Percentiles rank a stretch among this genome's conserved stretches.
Conservation (phyloP, 2,888 invertebrate species). For the Saturnia pavonia region DNA sequence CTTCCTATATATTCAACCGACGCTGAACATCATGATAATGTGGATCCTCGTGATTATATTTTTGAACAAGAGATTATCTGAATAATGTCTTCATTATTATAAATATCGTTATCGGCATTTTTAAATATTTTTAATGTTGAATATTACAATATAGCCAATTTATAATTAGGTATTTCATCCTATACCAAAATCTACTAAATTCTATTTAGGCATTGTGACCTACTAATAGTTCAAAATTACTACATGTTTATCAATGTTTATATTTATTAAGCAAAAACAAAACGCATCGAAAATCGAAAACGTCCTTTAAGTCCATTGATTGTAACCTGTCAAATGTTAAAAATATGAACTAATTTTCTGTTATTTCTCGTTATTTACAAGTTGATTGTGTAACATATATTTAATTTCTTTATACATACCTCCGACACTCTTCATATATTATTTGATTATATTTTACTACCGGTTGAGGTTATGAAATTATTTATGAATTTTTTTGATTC, state of each 20-base stretch:
- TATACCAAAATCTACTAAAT: too few relatives aligned
- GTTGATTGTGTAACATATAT: constrained; percentile 70
- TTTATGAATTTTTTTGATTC: constrained; percentile 41
- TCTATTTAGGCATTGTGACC: too few relatives aligned
- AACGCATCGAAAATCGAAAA: constrained; percentile 27
- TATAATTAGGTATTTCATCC: too few relatives aligned
- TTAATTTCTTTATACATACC: constrained; percentile 43
- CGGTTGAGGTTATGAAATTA: constrained; percentile 74
- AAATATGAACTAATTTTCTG: constrained; percentile 70
- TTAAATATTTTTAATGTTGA: too few relatives aligned
- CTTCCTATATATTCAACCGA: too few relatives aligned
- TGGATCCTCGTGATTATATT: too few relatives aligned
- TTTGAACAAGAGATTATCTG: too few relatives aligned
- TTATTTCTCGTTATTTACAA: constrained; percentile 56
- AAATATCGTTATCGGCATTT: too few relatives aligned
- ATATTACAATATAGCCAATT: too few relatives aligned
- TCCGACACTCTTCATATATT: constrained; percentile 44
- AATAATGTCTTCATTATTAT: too few relatives aligned
- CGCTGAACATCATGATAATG: too few relatives aligned
- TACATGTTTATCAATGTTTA: background rate
- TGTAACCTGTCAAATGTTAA: constrained; percentile 42
- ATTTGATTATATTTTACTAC: constrained; percentile 47
- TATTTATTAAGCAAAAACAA: constrained; percentile 23
- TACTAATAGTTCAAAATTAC: too few relatives aligned
- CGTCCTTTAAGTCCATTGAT: constrained; percentile 45